A percentile compares a stretch with the other conserved stretches of the same genome.
Evolutionary conservation across 1,140 invertebrate genomes (phyloP).

Genomic region (Neodiprion virginianus): DNA sequence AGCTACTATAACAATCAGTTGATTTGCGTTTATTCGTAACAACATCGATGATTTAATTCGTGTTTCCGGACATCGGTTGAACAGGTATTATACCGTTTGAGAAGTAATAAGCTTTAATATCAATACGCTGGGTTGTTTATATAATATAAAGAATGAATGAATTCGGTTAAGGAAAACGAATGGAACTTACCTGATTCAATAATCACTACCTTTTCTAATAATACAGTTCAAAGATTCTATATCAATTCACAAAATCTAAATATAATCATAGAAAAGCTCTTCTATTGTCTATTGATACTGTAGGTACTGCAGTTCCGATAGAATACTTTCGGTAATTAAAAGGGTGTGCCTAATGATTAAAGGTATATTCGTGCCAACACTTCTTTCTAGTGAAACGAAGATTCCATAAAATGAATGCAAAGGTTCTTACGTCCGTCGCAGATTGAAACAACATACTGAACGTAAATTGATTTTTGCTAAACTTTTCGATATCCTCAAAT

Average conservation of each 20-base stretch:
- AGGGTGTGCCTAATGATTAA: neutral
- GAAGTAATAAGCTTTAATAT: no score
- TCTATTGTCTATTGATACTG: neutral
- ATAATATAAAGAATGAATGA: neutral
- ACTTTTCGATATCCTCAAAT: no score
- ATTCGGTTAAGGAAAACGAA: neutral
- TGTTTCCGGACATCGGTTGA: no score
- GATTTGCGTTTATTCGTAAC: no score
- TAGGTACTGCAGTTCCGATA: neutral
- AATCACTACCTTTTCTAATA: neutral
- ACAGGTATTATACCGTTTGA: no score
- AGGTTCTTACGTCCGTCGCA: no score
- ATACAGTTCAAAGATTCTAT: slow-evolving; percentile 4
- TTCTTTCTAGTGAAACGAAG: no score
- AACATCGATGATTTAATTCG: no score
- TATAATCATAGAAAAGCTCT: neutral
- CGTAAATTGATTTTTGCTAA: no score
- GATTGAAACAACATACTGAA: no score
- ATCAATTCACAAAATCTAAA: slow-evolving; percentile 2
- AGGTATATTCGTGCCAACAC: neutral
- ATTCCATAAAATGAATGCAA: no score
- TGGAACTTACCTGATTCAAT: neutral
- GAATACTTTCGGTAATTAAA: neutral
- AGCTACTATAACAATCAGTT: no score
- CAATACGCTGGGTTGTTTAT: neutral